Evolutionary conservation across 2,113 vertebrate genomes (phyloP).

Genomic region (Lasiurus cinereus): DNA sequence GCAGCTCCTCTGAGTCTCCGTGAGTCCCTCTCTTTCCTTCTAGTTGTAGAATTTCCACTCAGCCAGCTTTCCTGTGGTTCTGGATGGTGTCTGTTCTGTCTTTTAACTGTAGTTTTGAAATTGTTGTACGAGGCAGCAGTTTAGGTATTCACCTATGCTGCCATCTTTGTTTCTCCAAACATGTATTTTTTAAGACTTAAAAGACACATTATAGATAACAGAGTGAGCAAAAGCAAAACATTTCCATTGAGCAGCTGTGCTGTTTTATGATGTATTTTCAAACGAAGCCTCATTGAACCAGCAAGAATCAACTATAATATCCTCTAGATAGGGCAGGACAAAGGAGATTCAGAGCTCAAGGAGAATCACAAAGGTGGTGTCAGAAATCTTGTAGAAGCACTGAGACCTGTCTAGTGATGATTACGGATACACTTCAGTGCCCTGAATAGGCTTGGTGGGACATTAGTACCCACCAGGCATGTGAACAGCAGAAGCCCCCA

Average conservation of each 20-base stretch:
- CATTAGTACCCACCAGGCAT: background rate
- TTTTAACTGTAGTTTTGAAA: no score
- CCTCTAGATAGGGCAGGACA: background rate
- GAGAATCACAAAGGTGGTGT: background rate
- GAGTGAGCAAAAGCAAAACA: constrained; percentile 7
- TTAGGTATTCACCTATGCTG: no score
- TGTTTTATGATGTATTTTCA: background rate
- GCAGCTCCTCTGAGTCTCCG: no score
- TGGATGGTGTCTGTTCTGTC: no score
- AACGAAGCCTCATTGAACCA: background rate
- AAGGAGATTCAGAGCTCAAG: background rate
- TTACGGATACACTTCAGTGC: background rate
- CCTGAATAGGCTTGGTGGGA: background rate
- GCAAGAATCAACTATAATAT: background rate
- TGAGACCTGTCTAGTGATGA: background rate
- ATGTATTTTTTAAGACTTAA: constrained; percentile 20
- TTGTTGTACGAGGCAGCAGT: no score
- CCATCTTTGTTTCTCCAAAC: background rate
- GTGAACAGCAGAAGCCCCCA: background rate
- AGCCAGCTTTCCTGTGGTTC: no score
- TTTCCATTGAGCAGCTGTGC: background rate
- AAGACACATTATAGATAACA: constrained; percentile 13
- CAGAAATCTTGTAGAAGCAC: background rate
- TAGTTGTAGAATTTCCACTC: no score
- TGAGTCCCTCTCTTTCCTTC: no score